A percentile compares a stretch with the other conserved stretches of the same genome.
Conservation (phyloP, 1,140 invertebrate species). For the Chionoecetes opilio region DNA sequence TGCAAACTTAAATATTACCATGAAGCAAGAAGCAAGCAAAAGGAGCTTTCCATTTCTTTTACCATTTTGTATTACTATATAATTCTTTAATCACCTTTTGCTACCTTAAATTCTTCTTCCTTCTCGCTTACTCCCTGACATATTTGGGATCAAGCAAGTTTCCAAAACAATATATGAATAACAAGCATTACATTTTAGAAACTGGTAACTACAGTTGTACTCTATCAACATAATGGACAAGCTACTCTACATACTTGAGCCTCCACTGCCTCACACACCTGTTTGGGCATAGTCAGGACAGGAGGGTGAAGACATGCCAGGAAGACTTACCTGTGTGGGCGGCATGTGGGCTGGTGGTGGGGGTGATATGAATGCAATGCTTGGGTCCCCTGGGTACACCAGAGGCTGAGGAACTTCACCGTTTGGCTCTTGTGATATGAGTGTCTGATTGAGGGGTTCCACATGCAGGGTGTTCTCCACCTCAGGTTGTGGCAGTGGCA, state of each 20-base stretch:
- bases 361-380: slow-evolving; percentile 48
- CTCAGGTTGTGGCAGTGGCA: neutral
- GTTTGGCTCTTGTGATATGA: neutral
- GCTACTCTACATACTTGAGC: neutral
- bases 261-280: neutral
- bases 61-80: neutral
- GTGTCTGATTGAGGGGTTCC: neutral
- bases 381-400: neutral
- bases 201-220: no score
- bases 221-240: neutral
- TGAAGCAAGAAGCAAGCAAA: neutral
- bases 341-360: slow-evolving; percentile 35
- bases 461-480: neutral
- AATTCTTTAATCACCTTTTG: neutral
- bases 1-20: no score
- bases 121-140: no score
- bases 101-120: no score
- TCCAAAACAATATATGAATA: no score
- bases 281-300: neutral
- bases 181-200: no score
- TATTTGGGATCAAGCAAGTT: no score
- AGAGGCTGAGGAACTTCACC: slow-evolving; percentile 24
- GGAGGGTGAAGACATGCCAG: neutral
- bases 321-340: slow-evolving; percentile 33
- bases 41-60: neutral